Conservation (phyloP, 2,888 invertebrate genomes). For the Hypomecis atomaria region DNA sequence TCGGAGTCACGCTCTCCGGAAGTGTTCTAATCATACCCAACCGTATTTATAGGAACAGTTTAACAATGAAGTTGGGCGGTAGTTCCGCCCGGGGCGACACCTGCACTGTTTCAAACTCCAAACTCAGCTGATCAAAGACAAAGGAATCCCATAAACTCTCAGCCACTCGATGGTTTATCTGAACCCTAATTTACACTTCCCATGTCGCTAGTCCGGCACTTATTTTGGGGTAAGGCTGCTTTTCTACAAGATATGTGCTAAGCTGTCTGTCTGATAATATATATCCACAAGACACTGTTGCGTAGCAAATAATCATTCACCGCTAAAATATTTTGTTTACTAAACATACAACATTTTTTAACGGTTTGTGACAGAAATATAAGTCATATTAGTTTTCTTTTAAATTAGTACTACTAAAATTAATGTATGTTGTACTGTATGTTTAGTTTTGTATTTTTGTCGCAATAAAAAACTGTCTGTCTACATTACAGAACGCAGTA, state of each 20-base stretch:
- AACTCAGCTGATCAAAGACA: conserved; percentile 58
- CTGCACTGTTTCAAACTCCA: conserved; percentile 61
- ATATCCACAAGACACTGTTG: neutral
- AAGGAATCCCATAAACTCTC: conserved; percentile 51
- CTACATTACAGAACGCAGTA: too few species aligned
- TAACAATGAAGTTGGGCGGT: conserved; percentile 42
- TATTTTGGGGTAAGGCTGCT: conserved; percentile 19
- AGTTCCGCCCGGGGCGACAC: conserved; percentile 50
- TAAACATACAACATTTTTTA: too few species aligned
- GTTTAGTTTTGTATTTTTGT: too few species aligned
- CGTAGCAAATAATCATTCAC: too few species aligned
- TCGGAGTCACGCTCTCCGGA: conserved; percentile 31
- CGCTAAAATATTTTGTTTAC: too few species aligned
- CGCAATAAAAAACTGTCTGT: too few species aligned
- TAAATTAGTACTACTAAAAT: too few species aligned
- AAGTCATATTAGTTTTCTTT: too few species aligned
- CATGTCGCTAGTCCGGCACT: conserved; percentile 31
- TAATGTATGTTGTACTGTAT: too few species aligned
- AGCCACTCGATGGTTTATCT: conserved; percentile 40
- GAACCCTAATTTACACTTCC: conserved; percentile 42
- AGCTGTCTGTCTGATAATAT: neutral
- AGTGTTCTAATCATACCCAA: conserved; percentile 32
- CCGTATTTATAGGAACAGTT: conserved; percentile 36
- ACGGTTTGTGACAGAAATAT: too few species aligned
- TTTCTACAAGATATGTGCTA: neutral